Evolutionary conservation across 2,113 vertebrate genomes (phyloP), one percentile per base, ranked within the genome.

Genomic region (Mugil cephalus): DNA sequence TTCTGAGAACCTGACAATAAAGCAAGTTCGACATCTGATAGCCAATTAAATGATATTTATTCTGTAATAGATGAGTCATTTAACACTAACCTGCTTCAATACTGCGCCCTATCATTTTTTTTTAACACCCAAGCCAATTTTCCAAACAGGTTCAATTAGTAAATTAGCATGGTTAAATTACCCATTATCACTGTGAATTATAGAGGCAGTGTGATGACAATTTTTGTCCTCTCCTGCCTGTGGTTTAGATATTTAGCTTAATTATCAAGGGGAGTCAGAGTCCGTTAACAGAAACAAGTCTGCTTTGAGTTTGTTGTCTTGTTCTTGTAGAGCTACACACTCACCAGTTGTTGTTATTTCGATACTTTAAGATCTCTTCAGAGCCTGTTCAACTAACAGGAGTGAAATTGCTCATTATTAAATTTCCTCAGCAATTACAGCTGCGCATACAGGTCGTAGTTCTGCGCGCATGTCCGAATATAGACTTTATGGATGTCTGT

Each of bases 111-210:
- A 43, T 76, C 47, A 69, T 77, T 80, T 70, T 62, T n/a, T 71
- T 70, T 56, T 34, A 52, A 12, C 70, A 52, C 50, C 46, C 7
- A 15, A 30, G 45, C 53, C 69, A 79, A 72, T 82, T 87, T 75
- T 53, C 38, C 75, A 21, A 73, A 75, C 12, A 46, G 84, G 85
- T 68, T 81, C 69, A 86, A 86, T 86, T 86, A 80, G 80, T 71
- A 80, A 86, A 89, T 82, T 43, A 84, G 45, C 72, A 17, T 63
- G 72, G 78, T 77, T 69, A 73, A 82, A 82, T 84, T 35, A 82
- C 40, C 75, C 83, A 69, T 84, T 80, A 86, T 80, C 40, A n/a
- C 21, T 61, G 24, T 80, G 45, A 85, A 76, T 79, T 73, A 56
- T 38, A 52, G 51, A 48, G 35, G 63, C 47, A 15, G 54, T 54